A percentile compares a stretch with the other conserved stretches of the same genome.
Evolutionary conservation across 2,113 vertebrate species (phyloP).

Genomic region (Alligator sinensis): DNA sequence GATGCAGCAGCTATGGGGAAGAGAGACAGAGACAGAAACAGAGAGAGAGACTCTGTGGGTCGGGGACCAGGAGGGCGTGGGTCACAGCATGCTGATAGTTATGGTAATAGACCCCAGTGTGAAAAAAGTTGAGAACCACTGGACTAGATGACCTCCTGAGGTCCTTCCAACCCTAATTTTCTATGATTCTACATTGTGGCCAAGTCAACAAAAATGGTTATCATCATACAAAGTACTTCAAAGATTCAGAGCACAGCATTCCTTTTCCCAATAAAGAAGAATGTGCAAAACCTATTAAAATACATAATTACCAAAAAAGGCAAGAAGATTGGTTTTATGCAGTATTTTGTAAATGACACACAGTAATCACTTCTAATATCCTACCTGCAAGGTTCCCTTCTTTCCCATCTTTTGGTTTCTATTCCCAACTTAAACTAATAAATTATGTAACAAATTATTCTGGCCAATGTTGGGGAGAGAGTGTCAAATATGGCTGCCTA

Average conservation of each 20-base stretch:
- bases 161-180: no score
- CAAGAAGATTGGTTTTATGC: background rate
- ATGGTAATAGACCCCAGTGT: no score
- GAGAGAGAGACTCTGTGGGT: no score
- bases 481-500: background rate
- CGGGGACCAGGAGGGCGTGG: no score
- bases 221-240: background rate
- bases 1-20: no score
- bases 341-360: background rate
- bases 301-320: accelerated
- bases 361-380: background rate
- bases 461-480: background rate
- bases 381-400: background rate
- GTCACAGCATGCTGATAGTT: no score
- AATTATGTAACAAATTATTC: background rate
- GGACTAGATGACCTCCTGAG: no score
- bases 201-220: background rate
- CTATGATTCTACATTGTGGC: no score
- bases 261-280: background rate
- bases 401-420: background rate
- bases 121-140: no score
- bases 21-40: no score
- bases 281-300: background rate
- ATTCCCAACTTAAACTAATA: background rate
- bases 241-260: background rate